These are phyloP conservation scores for Myiagra hebetior DNA, from an alignment of 2,113 vertebrate genomes.

Conservation along the genomic window DNA sequence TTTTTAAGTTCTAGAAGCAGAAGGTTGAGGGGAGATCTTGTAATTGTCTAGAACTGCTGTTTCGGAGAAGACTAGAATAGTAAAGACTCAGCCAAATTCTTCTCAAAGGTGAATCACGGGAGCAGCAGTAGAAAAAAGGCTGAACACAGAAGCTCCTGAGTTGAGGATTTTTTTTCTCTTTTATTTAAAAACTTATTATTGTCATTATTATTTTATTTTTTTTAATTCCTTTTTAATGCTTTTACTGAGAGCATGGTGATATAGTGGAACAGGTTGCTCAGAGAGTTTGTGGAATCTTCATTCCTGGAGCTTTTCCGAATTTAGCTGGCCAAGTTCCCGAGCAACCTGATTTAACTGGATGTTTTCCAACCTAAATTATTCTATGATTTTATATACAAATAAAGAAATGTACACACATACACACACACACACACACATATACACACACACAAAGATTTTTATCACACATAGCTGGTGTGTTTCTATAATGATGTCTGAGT, in stretches of 20 bases:
- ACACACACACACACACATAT: too few species aligned
- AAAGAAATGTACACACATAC: not conserved
- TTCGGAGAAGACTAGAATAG: not conserved
- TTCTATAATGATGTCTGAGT: not conserved
- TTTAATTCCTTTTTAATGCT: not conserved
- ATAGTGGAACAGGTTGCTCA: not conserved
- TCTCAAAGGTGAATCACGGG: not conserved
- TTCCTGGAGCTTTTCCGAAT: not conserved
- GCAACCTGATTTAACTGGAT: not conserved
- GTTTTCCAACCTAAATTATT: not conserved
- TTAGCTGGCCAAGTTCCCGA: not conserved
- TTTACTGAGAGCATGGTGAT: not conserved
- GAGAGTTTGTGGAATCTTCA: not conserved
- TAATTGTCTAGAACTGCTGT: not conserved
- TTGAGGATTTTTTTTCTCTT: not conserved
- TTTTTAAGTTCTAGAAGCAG: not conserved
- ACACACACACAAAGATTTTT: not conserved
- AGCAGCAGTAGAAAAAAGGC: not conserved
- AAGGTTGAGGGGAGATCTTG: not conserved
- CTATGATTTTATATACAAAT: not conserved
- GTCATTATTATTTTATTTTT: not conserved
- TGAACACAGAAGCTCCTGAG: not conserved
- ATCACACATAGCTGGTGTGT: not conserved
- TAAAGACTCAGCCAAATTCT: not conserved
- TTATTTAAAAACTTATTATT: not conserved